A percentile compares a stretch with the other conserved stretches of the same genome.
Conservation (phyloP, 1,140 invertebrate genomes). For the Tribolium castaneum region DNA sequence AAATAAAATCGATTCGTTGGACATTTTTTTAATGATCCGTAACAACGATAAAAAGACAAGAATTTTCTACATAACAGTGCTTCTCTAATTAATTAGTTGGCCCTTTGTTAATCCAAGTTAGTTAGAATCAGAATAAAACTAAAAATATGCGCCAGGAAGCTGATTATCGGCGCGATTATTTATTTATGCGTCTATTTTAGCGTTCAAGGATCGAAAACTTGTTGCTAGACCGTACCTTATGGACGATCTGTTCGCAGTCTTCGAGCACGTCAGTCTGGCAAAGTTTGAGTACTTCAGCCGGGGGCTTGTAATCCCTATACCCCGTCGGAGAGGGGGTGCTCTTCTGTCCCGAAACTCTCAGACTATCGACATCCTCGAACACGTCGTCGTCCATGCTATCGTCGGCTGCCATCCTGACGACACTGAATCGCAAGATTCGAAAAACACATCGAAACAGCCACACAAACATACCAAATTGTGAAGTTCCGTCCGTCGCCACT, state of each 20-base stretch:
- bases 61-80: too few species aligned
- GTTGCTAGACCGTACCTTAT: conserved; percentile 68
- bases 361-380: conserved; percentile 69
- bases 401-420: conserved; percentile 53
- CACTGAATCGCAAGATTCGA: not conserved
- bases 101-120: too few species aligned
- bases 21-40: too few species aligned
- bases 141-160: too few species aligned
- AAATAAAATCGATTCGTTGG: too few species aligned
- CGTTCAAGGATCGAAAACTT: too few species aligned
- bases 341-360: conserved; percentile 39
- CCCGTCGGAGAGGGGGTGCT: conserved; percentile 79
- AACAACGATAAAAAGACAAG: too few species aligned
- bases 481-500: not conserved
- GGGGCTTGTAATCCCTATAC: conserved; percentile 82
- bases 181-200: too few species aligned
- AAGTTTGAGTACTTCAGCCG: conserved; percentile 72
- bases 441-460: not conserved
- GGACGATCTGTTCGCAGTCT: conserved; percentile 69
- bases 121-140: too few species aligned
- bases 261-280: conserved; percentile 61
- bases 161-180: too few species aligned
- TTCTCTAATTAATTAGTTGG: too few species aligned
- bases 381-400: conserved; percentile 85
- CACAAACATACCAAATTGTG: not conserved